Base-by-base conservation (phyloP, 2,888 invertebrate genomes). In the Coenonympha arcania region DNA sequence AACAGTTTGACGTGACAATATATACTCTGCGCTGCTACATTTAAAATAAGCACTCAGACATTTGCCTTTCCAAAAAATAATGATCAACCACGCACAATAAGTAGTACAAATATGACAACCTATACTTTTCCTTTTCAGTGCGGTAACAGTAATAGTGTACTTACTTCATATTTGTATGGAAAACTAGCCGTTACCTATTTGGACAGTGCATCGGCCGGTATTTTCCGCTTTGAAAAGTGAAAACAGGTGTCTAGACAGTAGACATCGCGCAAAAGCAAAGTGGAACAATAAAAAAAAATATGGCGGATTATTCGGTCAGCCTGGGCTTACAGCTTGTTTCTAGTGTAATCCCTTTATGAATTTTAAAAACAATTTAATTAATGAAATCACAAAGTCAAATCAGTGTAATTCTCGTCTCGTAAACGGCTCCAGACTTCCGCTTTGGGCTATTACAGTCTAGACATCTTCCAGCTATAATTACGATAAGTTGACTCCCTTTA, bases 391-490 rank as follows among this genome's bases (percentile, higher is more conserved):
- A 39, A 39, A 39, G 22, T 39, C 4, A 39, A 39, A 39, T 24
- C 22, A 24, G 9, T 22, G 39, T 15, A 24, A 39, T 11, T 39
- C 6, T 24, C 39, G 24, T 39, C 39, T 39, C 13, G 22, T 22
- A 22, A 37, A 22, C 37, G 18, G 37, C 37, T 16, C 39, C 9
- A 39, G 39, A 39, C 44, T 44, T 52, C 52, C 48, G 44, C 33
- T 34, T 40, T 44, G 44, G 39, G 30, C 37, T n/a, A n/a, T n/a
- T n/a, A n/a, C n/a, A 40, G 48, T 74, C 76, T 78, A 77, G 78
- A 79, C 79, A 52, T 47, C 63, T 55, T 60, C 62, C 48, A 74
- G 74, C 73, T 75, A 76, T 72, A 31, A 46, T 52, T 28, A 51
- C 43, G 42, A 28, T 43, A 31, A 40, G 52, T 47, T 50, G 50